phyloP scores from a whole-genome alignment of 1,140 invertebrate species.

The Calephelis virginiensis region DNA sequence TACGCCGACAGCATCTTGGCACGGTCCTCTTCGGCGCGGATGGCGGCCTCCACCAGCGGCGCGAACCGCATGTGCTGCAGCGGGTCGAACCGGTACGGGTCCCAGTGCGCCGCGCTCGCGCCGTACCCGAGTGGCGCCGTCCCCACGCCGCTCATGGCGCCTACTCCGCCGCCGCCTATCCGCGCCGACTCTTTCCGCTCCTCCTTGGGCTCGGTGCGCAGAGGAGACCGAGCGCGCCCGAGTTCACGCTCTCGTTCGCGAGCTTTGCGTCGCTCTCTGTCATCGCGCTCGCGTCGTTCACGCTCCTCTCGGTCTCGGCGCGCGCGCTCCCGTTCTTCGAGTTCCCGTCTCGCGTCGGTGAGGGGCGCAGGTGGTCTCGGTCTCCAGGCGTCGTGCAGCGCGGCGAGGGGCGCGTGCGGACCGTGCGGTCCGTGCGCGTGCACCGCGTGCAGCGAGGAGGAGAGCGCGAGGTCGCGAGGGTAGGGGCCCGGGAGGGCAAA shows the following conservation, averaged over 20 bases:
- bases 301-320: conserved; percentile 85
- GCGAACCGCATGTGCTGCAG: conserved; percentile 84
- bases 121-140: conserved; percentile 80
- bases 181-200: conserved; percentile 77
- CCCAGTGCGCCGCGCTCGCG: conserved; percentile 82
- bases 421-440: conserved; percentile 35
- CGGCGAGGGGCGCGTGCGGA: conserved; percentile 46
- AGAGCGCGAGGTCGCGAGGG: conserved; percentile 79
- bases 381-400: conserved; percentile 71
- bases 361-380: conserved; percentile 81
- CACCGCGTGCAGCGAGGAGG: conserved; percentile 61
- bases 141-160: neutral
- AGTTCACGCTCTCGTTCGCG: conserved; percentile 70
- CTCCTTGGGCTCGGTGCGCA: conserved; percentile 81
- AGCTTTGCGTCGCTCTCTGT: conserved; percentile 74
- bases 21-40: conserved; percentile 85
- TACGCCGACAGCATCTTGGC: conserved; percentile 86
- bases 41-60: conserved; percentile 85
- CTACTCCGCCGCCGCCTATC: neutral
- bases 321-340: conserved; percentile 81
- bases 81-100: conserved; percentile 83
- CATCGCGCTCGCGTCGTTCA: conserved; percentile 83
- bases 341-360: conserved; percentile 78
- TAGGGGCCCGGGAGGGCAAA: conserved; percentile 84
- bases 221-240: conserved; percentile 83